A percentile compares a stretch with the other conserved stretches of the same genome.
phyloP scores from a whole-genome alignment of 1,140 invertebrate genomes.

The Tetramorium alpestre region DNA sequence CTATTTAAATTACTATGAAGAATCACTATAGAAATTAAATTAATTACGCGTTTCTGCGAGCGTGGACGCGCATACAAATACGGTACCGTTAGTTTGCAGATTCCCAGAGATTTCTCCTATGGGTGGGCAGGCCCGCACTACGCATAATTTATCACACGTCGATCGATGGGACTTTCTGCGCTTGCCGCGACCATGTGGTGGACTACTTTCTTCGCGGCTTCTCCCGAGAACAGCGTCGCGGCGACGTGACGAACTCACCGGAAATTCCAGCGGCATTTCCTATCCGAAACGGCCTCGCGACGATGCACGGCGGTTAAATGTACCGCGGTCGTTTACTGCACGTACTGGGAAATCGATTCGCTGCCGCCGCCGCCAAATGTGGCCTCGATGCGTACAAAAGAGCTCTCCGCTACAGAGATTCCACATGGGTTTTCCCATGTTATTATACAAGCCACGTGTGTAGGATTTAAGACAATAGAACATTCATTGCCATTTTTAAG shows the following conservation, averaged over 20 bases:
- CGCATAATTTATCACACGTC: background rate
- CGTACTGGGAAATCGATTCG: constrained; percentile 46
- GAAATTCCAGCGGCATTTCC: constrained; percentile 68
- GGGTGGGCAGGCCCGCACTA: background rate
- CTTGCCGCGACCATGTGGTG: background rate
- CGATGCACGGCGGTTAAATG: constrained; percentile 32
- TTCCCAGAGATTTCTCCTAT: background rate
- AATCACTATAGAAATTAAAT: too few relatives aligned
- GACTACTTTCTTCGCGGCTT: constrained; percentile 65
- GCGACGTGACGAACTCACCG: constrained; percentile 49
- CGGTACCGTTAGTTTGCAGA: background rate
- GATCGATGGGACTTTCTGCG: background rate
- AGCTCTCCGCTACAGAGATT: background rate
- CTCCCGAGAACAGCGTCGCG: background rate
- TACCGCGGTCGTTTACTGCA: background rate
- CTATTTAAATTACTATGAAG: too few relatives aligned
- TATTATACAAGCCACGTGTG: background rate
- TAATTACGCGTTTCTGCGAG: background rate
- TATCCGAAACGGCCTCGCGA: constrained; percentile 2
- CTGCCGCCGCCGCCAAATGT: background rate
- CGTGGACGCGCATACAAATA: background rate
- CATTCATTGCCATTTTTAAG: background rate
- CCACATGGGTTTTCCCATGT: constrained; percentile 45
- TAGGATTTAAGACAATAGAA: constrained; percentile 4
- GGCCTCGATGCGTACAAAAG: constrained; percentile 43